Percentiles rank a stretch among this genome's conserved stretches.
phyloP scores from a whole-genome alignment of 2,113 vertebrate species.

The Leucopsar rothschildi region DNA sequence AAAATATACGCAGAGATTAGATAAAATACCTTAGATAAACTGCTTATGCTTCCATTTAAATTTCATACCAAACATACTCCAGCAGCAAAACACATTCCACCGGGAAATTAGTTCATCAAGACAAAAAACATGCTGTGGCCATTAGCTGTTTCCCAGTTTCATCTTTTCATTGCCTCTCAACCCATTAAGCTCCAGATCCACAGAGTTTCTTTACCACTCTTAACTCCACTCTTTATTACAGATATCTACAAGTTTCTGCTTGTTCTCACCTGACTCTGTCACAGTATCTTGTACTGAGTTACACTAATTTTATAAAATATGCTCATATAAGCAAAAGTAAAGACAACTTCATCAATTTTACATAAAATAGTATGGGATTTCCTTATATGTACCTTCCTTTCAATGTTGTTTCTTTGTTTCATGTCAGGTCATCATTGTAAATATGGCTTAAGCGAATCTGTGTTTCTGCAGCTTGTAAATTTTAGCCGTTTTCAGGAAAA shows the following conservation, averaged over 20 bases:
- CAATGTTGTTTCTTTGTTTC: neutral
- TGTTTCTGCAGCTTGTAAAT: neutral
- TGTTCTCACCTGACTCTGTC: neutral
- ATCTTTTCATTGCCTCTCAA: neutral
- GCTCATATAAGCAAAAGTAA: neutral
- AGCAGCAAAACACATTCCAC: slow-evolving; percentile 15
- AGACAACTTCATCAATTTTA: neutral
- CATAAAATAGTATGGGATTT: neutral
- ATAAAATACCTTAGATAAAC: slow-evolving; percentile 36
- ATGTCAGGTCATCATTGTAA: neutral
- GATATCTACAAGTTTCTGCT: neutral
- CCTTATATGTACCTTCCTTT: neutral
- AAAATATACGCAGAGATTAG: neutral
- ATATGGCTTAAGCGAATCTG: neutral
- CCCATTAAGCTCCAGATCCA: neutral
- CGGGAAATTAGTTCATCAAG: neutral
- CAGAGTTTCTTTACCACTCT: neutral
- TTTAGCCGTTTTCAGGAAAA: neutral
- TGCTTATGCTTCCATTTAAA: slow-evolving; percentile 9
- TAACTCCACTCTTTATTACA: neutral
- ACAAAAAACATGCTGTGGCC: neutral
- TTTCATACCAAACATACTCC: slow-evolving; percentile 36
- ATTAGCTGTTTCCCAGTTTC: neutral
- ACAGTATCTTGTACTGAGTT: neutral
- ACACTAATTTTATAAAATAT: neutral